Percentiles rank a stretch among this genome's conserved stretches.
Evolutionary conservation across 2,888 invertebrate genomes (phyloP).

Genomic region (Melieria crassipennis): DNA sequence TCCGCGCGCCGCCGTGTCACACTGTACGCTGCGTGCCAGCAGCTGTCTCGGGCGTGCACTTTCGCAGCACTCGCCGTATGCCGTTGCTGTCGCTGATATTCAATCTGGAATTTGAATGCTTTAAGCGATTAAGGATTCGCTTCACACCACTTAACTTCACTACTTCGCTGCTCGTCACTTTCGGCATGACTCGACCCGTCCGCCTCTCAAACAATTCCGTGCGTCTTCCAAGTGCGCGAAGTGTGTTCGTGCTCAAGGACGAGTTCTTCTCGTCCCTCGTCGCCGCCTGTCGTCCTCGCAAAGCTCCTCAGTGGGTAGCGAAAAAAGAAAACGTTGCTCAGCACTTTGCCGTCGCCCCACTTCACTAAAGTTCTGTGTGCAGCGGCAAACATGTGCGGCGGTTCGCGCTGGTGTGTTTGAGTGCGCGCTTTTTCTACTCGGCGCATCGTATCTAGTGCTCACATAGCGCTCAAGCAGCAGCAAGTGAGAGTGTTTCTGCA

Average conservation of each 20-base stretch:
- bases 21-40: no score
- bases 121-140: slow-evolving; percentile 59
- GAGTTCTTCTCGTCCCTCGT: not conserved
- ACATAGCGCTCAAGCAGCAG: no score
- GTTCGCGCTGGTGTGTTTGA: no score
- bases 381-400: no score
- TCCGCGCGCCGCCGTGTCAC: no score
- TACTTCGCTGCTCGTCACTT: slow-evolving; percentile 40
- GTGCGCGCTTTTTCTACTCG: no score
- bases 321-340: not conserved
- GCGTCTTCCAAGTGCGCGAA: not conserved
- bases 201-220: not conserved
- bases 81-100: slow-evolving; percentile 46
- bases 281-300: not conserved
- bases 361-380: no score
- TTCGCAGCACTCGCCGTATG: not conserved
- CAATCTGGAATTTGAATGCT: slow-evolving; percentile 59
- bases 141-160: slow-evolving; percentile 59
- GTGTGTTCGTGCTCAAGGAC: slow-evolving; percentile 48
- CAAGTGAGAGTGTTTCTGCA: not conserved
- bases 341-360: not conserved
- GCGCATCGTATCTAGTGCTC: no score
- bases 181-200: slow-evolving; percentile 11
- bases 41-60: no score
- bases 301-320: slow-evolving; percentile 12